Evolutionary conservation across 2,113 vertebrate genomes (phyloP).

Genomic region (Recurvirostra avosetta): DNA sequence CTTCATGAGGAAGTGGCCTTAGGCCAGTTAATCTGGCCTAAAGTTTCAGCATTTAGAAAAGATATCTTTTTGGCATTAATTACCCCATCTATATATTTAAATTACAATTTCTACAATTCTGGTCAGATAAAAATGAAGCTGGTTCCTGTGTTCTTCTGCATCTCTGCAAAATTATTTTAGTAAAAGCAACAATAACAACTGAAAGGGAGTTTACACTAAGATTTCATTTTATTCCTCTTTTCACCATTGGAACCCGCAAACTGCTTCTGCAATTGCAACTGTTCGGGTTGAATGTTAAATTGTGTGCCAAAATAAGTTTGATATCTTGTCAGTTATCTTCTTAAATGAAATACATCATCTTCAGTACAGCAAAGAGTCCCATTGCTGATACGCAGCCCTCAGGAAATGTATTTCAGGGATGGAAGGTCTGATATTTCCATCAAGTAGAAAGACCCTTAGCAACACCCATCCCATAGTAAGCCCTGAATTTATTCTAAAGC

Average conservation of each 20-base stretch:
- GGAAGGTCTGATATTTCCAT: conserved; percentile 25
- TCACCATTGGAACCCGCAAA: background rate
- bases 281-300: conserved; percentile 28
- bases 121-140: background rate
- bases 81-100: background rate
- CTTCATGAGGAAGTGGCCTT: background rate
- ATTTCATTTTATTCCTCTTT: background rate
- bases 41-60: background rate
- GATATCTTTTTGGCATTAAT: background rate
- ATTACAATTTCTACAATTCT: background rate
- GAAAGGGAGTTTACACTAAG: background rate
- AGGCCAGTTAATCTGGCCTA: background rate
- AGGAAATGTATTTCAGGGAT: conserved; percentile 11
- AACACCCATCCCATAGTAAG: background rate
- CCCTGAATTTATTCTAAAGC: background rate
- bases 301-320: conserved; percentile 40
- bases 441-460: conserved; percentile 13
- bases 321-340: conserved; percentile 46
- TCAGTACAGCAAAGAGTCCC: background rate
- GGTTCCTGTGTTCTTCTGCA: background rate
- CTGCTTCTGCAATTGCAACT: background rate
- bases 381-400: background rate
- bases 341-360: conserved; percentile 38
- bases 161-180: background rate
- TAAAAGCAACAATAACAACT: background rate